Conservation (phyloP, 2,113 vertebrate species). For the Delphinus delphis region DNA sequence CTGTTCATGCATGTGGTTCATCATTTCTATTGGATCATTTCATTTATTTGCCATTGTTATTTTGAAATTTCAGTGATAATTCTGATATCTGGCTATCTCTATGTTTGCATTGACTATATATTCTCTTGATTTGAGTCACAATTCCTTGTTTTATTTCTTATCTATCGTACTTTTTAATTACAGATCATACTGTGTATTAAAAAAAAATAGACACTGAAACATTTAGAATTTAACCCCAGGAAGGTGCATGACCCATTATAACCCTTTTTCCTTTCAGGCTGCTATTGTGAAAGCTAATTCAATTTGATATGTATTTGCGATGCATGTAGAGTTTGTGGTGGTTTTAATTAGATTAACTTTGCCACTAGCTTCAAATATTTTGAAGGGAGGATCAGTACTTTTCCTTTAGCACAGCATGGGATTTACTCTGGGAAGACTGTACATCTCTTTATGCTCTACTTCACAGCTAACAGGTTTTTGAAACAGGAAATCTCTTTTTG, state of each 20-base stretch:
- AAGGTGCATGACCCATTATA: neutral
- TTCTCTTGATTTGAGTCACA: neutral
- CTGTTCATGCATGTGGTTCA: neutral
- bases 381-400: neutral
- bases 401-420: neutral
- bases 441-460: fast-evolving
- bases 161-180: neutral
- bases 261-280: neutral
- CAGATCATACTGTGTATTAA: neutral
- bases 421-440: neutral
- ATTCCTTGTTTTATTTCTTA: neutral
- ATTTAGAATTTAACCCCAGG: neutral
- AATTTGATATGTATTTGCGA: neutral
- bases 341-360: neutral
- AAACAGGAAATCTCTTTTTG: neutral
- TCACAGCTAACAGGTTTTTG: neutral
- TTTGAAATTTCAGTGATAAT: neutral
- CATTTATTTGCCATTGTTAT: neutral
- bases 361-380: neutral
- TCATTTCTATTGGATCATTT: neutral
- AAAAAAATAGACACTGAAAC: neutral
- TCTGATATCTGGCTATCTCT: neutral
- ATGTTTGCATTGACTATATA: neutral
- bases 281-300: neutral
- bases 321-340: neutral